Percentiles rank a stretch among this genome's conserved stretches.
Conservation (phyloP, 1,140 invertebrate genomes). For the Matsumurasca onukii region DNA sequence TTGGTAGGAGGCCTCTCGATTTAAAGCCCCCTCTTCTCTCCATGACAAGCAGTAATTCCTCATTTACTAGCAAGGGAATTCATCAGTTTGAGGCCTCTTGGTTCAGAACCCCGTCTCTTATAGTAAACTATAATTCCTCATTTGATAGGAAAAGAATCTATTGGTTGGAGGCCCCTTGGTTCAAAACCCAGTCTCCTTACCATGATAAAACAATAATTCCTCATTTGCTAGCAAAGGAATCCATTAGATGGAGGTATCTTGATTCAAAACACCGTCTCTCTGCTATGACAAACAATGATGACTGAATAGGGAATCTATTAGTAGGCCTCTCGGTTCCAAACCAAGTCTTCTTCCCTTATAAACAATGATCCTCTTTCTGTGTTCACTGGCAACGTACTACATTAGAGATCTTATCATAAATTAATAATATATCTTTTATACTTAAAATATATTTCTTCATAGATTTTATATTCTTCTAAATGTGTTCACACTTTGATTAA, state of each 20-base stretch:
- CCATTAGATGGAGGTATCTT: conserved; percentile 55
- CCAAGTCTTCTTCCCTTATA: neutral
- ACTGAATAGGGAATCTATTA: conserved; percentile 57
- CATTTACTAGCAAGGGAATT: conserved; percentile 53
- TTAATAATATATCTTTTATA: conserved; percentile 16
- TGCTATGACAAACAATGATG: conserved; percentile 16
- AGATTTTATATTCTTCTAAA: conserved; percentile 28
- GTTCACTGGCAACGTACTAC: too few relatives aligned
- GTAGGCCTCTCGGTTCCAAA: conserved; percentile 48
- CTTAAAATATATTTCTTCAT: conserved; percentile 21
- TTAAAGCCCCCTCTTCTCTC: neutral
- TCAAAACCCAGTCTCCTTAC: conserved; percentile 18
- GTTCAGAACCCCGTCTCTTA: conserved; percentile 21
- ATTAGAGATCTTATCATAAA: neutral
- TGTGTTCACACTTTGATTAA: conserved; percentile 16
- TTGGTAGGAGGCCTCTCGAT: too few relatives aligned
- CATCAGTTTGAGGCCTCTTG: conserved; percentile 55
- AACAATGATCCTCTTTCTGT: too few relatives aligned
- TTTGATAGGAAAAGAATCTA: conserved; percentile 56
- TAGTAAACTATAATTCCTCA: too few relatives aligned
- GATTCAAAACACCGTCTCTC: conserved; percentile 19
- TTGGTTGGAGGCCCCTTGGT: conserved; percentile 53
- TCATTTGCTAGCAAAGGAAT: conserved; percentile 56
- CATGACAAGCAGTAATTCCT: conserved; percentile 40
- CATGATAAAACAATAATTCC: conserved; percentile 11